Evolutionary conservation across 1,140 invertebrate genomes (phyloP), one percentile per base, ranked within the genome.

Genomic region (Pseudomyrmex pallidus): DNA sequence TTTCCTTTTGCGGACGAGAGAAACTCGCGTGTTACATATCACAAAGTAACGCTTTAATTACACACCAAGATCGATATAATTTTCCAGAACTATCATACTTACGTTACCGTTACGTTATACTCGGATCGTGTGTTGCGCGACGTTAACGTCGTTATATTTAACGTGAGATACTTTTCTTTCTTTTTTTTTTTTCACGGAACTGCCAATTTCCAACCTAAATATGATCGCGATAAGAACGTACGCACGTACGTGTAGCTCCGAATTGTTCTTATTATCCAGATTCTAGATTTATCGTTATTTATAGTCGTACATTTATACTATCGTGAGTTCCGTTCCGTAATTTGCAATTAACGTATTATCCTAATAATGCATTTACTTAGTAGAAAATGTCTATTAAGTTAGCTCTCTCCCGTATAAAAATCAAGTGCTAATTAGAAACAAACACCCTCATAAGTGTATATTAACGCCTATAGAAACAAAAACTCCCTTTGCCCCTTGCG

Each of bases 1-100:
- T 77, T 85, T 74, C 50, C 74, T 57, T 80, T 80, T 48, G 56
- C 44, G 68, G 54, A 0, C 35, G 35, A 50, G 35, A 83, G 74
- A 52, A 64, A 46, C 82, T 72, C 67, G 48, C 57, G 66, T 59
- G 48, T 17, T 67, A 48, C 25, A 52, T 50, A 25, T 70, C 35
- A 56, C 46, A 63, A 54, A 59, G 48, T 63, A 74, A 74, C 73
- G 62, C 77, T 67, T 86, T 80, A 85, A 86, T 86, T 85, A n/a
- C 74, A 68, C 35, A 59, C 52, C 76, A n/a, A 61, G 76, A 80
- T 54, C 76, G 66, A 66, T 80, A 50, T 59, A 80, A 80, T 80
- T 70, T 66, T 70, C 44, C 35, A 78, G 25, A 57, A 78, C 76
- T 57, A 78, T 70, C 54, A 59, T 78, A 3, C 17, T 76, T 56